Evolutionary conservation across 2,113 vertebrate genomes (phyloP).

Genomic region (Pluvianellus socialis): DNA sequence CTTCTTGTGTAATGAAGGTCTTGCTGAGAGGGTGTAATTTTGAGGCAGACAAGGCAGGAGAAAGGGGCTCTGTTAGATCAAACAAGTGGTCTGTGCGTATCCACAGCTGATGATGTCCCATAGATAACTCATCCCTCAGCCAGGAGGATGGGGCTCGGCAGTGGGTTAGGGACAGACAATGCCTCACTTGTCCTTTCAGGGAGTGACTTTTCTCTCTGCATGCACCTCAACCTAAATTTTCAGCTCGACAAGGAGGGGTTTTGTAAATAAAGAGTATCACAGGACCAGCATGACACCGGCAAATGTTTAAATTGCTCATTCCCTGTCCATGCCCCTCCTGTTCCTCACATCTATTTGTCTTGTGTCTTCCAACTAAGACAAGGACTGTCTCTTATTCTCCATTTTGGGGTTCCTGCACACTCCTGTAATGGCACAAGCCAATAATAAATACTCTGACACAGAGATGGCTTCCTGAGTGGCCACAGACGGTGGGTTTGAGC

Average conservation of each 20-base stretch:
- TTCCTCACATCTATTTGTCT: not conserved
- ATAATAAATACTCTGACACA: not conserved
- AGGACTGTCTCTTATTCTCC: not conserved
- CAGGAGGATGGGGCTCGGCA: not conserved
- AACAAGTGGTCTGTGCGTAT: not conserved
- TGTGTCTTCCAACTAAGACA: not conserved
- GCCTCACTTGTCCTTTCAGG: not conserved
- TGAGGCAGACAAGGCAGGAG: not conserved
- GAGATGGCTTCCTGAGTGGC: not conserved
- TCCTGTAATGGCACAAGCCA: not conserved
- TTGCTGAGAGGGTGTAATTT: not conserved
- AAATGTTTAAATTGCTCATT: not conserved
- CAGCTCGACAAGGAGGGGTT: not conserved
- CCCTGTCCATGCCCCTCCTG: not conserved
- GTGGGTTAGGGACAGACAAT: not conserved
- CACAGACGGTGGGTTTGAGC: not conserved
- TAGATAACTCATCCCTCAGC: not conserved
- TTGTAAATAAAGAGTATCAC: not conserved
- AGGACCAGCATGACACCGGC: not conserved
- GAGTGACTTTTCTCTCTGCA: not conserved
- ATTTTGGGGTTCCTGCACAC: not conserved
- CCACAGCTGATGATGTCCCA: fast-evolving
- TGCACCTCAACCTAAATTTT: not conserved
- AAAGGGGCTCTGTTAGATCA: not conserved
- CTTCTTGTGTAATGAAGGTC: not conserved